These are phyloP conservation scores for Adrianichthys oophorus DNA, from an alignment of 2,797 vertebrate species.

Conservation along the genomic window DNA sequence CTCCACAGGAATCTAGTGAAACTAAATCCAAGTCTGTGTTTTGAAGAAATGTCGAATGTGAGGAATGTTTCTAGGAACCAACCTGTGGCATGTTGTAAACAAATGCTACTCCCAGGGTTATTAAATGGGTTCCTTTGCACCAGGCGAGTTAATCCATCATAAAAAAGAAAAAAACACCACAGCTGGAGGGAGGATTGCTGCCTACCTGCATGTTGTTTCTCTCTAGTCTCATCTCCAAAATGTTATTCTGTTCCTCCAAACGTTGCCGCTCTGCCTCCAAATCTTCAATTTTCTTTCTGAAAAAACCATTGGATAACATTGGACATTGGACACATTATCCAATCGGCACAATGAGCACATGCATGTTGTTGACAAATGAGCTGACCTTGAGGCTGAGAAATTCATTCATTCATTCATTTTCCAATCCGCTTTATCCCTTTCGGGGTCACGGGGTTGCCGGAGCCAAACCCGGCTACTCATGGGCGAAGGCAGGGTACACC, in stretches of 20 bases:
- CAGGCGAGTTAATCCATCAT: conserved; percentile 62
- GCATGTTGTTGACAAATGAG: conserved; percentile 1
- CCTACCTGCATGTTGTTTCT: conserved; percentile 87
- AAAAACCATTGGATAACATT: conserved; percentile 21
- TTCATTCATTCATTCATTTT: no score
- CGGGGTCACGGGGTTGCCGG: no score
- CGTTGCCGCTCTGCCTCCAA: conserved; percentile 85
- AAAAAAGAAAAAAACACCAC: conserved; percentile 7
- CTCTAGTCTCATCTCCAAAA: conserved; percentile 88
- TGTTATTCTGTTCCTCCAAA: conserved; percentile 86
- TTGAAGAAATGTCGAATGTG: conserved; percentile 54
- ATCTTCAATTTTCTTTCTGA: conserved; percentile 93
- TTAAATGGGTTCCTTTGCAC: conserved; percentile 71
- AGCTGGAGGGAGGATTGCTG: conserved; percentile 26
- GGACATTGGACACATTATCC: conserved; percentile 9
- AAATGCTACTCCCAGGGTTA: conserved; percentile 50
- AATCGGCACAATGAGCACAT: neutral
- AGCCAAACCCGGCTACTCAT: no score
- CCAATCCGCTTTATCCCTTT: no score
- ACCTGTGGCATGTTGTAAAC: conserved; percentile 43
- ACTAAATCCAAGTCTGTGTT: conserved; percentile 62
- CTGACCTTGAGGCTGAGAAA: conserved; percentile 2
- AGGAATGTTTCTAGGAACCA: conserved; percentile 54
- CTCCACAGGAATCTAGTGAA: conserved; percentile 25
- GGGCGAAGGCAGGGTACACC: no score